Base-by-base conservation (phyloP, 2,888 invertebrate genomes). In the Caenorhabditis imperialis region DNA sequence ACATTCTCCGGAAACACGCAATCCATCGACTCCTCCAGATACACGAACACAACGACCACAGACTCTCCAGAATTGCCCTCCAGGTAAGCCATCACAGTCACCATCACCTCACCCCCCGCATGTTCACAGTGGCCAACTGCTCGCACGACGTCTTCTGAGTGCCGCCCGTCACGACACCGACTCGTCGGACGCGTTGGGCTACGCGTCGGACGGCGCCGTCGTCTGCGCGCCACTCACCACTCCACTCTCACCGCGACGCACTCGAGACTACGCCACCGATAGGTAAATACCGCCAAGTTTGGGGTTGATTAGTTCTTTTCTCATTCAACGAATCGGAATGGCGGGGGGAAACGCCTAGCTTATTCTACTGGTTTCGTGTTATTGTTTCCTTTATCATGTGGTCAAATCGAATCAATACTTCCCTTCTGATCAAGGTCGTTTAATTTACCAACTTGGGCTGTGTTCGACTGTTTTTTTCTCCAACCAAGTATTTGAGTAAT, bases 51-150 rank as follows among this genome's bases (percentile, higher is more conserved):
- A 3, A 78, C 78, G 33, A 75, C 74, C 14, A 76, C 77, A 14
- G 78, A 78, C n/a, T 81, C 81, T 14, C 82, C 82, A 20, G 81
- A 82, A 33, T 50, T 81, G 3, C 77, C 78, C 8, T 58, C 78
- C 2, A 73, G 82, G 55, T 70, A 18, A 37, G 45, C 51, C 37
- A 20, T 33, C 23, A 25, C 20, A 10, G 7, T 48, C 25, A 10
- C 18, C 8, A 8, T 1, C 47, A 22, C 18, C 10, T 40, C 38
- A 25, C 50, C 22, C 27, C 51, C 45, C 53, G 45, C 37, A 10
- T 44, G 20, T 12, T 44, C 30, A 38, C 50, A 74, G 74, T 48
- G 69, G 74, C 44, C 67, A 67, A 62, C 45, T 67, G 50, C 33
- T 74, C 20, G 67, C 74, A 54, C 74, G 69, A 12, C 67, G 67